A percentile compares a stretch with the other conserved stretches of the same genome.
Conservation (phyloP, 2,113 vertebrate species). For the Heterocephalus glaber region DNA sequence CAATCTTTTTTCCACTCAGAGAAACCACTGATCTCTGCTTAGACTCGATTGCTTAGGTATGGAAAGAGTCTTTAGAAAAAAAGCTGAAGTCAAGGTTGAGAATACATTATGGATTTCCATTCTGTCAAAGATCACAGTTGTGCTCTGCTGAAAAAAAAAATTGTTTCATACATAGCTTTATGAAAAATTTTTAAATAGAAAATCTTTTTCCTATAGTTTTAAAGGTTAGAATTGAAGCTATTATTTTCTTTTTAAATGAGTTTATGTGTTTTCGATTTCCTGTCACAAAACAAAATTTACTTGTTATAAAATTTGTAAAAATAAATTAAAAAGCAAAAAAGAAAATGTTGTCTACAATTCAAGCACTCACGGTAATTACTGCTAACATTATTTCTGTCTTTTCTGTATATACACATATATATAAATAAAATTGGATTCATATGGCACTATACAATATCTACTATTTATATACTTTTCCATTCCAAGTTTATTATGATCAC, state of each 20-base stretch:
- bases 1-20: neutral
- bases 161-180: neutral
- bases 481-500: neutral
- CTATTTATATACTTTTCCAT: conserved; percentile 9
- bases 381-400: neutral
- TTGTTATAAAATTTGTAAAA: conserved; percentile 2
- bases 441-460: neutral
- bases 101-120: neutral
- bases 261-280: neutral
- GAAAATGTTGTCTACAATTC: neutral
- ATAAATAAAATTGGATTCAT: conserved; percentile 8
- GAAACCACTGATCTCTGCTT: neutral
- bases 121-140: neutral
- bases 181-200: too few relatives aligned
- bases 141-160: neutral
- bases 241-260: conserved; percentile 46
- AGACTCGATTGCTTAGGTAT: neutral
- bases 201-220: neutral
- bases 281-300: neutral
- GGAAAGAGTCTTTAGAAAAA: neutral
- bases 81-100: neutral
- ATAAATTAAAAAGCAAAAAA: neutral
- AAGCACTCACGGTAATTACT: neutral
- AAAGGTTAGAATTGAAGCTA: neutral
- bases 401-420: neutral